A percentile compares a stretch with the other conserved stretches of the same genome.
These are phyloP conservation scores for Pluvianellus socialis DNA, from an alignment of 2,113 vertebrate species.

Conservation along the genomic window DNA sequence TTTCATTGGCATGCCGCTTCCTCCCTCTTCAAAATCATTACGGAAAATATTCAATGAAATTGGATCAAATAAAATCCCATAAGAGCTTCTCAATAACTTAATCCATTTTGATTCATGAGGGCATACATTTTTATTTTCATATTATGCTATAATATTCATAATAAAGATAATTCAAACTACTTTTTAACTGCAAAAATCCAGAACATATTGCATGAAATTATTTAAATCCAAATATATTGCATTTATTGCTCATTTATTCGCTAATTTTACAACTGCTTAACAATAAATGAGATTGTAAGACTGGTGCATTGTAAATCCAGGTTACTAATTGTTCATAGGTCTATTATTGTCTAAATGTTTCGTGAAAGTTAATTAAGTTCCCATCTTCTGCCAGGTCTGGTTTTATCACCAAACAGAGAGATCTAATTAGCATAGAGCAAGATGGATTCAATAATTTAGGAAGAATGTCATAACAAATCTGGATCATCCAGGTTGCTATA, in stretches of 20 bases:
- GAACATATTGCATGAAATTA: not conserved
- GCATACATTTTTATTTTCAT: not conserved
- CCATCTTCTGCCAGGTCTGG: conserved; percentile 35
- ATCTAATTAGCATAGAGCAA: conserved; percentile 41
- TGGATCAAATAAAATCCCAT: conserved; percentile 46
- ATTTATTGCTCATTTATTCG: not conserved
- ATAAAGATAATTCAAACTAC: not conserved
- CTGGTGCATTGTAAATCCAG: not conserved
- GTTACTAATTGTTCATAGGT: conserved; percentile 32
- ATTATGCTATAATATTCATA: not conserved
- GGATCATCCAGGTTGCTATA: not conserved
- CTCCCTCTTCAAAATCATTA: not conserved
- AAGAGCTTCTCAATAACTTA: conserved; percentile 14
- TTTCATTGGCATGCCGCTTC: not conserved
- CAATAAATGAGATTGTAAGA: not conserved
- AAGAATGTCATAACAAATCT: conserved; percentile 32
- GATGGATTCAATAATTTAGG: conserved; percentile 30
- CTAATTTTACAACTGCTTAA: conserved; percentile 1
- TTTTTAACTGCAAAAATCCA: conserved; percentile 28
- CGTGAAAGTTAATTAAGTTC: conserved; percentile 37
- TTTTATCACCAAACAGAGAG: conserved; percentile 34
- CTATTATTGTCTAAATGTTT: conserved; percentile 48
- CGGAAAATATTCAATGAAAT: not conserved
- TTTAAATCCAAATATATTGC: not conserved
- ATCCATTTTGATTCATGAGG: conserved; percentile 13